Conservation (phyloP, 2,888 invertebrate species). For the Epistrophe eligans region DNA sequence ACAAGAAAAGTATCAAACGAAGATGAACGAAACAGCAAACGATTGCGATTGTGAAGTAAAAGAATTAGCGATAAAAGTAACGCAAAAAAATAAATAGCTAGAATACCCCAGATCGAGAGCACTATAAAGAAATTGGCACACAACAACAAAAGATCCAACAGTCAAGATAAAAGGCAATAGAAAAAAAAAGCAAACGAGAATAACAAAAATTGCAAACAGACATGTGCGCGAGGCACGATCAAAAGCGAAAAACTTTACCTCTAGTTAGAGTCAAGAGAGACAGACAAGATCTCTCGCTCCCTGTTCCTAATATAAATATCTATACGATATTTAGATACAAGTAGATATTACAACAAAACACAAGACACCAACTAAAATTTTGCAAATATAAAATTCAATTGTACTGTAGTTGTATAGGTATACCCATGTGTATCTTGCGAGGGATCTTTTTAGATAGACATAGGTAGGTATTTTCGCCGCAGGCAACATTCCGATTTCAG, state of each 20-base stretch:
- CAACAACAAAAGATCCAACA: conserved; percentile 45
- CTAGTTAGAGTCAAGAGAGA: conserved; percentile 1
- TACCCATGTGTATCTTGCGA: conserved; percentile 28
- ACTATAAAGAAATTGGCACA: conserved; percentile 68
- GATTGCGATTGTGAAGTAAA: conserved; percentile 11
- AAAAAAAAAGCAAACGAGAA: conserved; percentile 33
- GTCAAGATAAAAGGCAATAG: conserved; percentile 23
- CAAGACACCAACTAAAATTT: conserved; percentile 55
- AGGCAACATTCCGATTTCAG: conserved; percentile 51
- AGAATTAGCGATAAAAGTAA: conserved; percentile 68
- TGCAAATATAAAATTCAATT: conserved; percentile 60
- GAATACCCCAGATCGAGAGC: conserved; percentile 62
- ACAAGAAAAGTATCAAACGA: conserved; percentile 28
- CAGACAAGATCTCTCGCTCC: conserved; percentile 30
- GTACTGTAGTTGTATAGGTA: conserved; percentile 34
- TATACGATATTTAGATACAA: background rate
- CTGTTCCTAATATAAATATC: conserved; percentile 20
- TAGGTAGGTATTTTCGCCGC: conserved; percentile 53
- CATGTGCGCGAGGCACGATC: conserved; percentile 61
- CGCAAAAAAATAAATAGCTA: conserved; percentile 54
- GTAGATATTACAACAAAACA: background rate
- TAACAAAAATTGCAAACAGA: conserved; percentile 39
- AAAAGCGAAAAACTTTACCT: conserved; percentile 33
- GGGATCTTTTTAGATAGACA: conserved; percentile 61
- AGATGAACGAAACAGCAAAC: conserved; percentile 23